Conservation (phyloP, 2,888 invertebrate genomes). For the Polylopha cassiicola region DNA sequence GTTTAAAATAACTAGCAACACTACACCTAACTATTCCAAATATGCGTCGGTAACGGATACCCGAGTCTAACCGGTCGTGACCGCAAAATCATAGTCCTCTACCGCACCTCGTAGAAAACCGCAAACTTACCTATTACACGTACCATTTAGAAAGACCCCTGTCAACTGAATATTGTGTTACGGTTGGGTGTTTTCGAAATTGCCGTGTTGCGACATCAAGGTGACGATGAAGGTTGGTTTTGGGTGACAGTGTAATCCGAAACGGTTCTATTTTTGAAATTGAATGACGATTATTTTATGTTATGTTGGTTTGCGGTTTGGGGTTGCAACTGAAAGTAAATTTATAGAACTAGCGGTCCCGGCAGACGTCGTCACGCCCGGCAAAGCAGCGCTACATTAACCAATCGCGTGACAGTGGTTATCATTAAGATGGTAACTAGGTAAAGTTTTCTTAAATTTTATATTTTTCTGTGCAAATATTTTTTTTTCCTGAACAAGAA, state of each 20-base stretch:
- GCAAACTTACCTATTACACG: constrained; percentile 26
- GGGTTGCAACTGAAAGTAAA: constrained; percentile 5
- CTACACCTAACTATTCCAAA: constrained; percentile 55
- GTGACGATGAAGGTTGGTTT: constrained; percentile 39
- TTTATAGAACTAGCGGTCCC: no score
- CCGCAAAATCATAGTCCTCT: constrained; percentile 48
- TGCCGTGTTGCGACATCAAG: constrained; percentile 22
- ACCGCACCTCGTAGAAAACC: constrained; percentile 39
- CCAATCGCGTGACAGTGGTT: no score
- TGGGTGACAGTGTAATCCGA: constrained; percentile 34
- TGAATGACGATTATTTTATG: constrained; percentile 34
- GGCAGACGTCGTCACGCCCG: no score
- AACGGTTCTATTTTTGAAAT: constrained; percentile 32
- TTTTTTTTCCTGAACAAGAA: no score
- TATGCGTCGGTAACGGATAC: constrained; percentile 53
- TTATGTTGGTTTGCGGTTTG: constrained; percentile 29
- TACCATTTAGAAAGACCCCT: constrained; percentile 27
- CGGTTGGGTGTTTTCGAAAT: constrained; percentile 19
- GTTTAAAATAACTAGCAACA: constrained; percentile 34
- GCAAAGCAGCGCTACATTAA: no score
- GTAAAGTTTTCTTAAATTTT: no score
- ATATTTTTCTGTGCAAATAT: no score
- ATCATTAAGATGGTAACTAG: no score
- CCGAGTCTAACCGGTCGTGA: constrained; percentile 50
- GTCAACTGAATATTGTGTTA: constrained; percentile 7